Percentiles rank a stretch among this genome's conserved stretches.
These are phyloP conservation scores for Limnothrissa miodon DNA, from an alignment of 2,113 vertebrate genomes.

Conservation along the genomic window DNA sequence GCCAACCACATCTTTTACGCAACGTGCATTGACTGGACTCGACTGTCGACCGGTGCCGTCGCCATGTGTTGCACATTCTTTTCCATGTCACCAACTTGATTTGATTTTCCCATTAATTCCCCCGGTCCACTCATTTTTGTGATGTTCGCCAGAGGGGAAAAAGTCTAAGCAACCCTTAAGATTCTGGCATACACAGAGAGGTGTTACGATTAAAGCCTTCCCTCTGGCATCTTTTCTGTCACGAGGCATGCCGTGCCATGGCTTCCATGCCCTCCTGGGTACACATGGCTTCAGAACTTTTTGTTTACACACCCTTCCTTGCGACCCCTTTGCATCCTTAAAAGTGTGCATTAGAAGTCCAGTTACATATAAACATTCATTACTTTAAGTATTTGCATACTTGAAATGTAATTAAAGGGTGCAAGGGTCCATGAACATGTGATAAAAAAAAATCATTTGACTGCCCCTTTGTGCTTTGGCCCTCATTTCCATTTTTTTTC, in stretches of 20 bases:
- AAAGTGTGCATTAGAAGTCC: not conserved
- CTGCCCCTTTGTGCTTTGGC: not conserved
- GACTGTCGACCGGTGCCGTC: not conserved
- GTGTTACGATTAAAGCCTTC: constrained; percentile 7
- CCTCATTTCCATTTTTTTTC: not conserved
- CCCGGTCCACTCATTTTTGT: not conserved
- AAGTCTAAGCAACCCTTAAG: not conserved
- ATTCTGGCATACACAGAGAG: not conserved
- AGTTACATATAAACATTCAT: too few species aligned
- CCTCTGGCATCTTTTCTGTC: not conserved
- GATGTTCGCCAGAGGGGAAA: not conserved
- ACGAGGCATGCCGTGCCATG: not conserved
- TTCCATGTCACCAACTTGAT: not conserved
- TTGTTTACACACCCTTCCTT: not conserved
- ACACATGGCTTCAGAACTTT: not conserved
- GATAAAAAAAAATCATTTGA: not conserved
- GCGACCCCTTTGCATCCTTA: not conserved
- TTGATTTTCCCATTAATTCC: not conserved
- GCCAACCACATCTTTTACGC: constrained; percentile 4
- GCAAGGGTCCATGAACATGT: not conserved
- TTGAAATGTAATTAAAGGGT: not conserved
- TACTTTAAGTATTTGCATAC: not conserved
- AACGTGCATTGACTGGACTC: constrained; percentile 13
- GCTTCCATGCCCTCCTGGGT: not conserved
- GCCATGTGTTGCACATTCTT: not conserved